Percentiles rank a stretch among this genome's conserved stretches.
phyloP scores from a whole-genome alignment of 2,888 invertebrate species.

The Troides oblongomaculatus region DNA sequence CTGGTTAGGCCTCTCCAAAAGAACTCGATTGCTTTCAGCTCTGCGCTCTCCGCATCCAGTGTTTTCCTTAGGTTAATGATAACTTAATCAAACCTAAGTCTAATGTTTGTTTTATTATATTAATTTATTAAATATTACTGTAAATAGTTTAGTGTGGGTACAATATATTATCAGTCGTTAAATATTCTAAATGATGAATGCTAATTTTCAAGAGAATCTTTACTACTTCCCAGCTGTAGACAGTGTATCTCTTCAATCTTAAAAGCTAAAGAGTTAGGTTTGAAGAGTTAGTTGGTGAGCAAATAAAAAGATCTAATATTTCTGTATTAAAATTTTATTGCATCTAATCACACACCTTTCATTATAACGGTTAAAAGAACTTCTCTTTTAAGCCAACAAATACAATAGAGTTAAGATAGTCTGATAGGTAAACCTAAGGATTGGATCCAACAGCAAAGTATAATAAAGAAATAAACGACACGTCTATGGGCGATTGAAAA shows the following conservation, averaged over 20 bases:
- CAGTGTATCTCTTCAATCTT: background rate
- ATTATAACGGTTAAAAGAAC: constrained; percentile 63
- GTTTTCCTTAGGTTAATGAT: background rate
- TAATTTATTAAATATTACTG: no score
- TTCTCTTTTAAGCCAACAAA: constrained; percentile 55
- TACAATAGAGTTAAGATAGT: constrained; percentile 29
- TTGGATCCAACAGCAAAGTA: constrained; percentile 20
- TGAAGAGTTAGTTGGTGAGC: constrained; percentile 13
- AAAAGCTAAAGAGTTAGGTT: background rate
- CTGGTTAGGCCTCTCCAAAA: background rate
- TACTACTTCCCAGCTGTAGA: background rate
- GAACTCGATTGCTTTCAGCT: background rate
- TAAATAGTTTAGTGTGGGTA: no score
- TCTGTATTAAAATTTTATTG: constrained; percentile 80
- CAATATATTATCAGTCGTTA: no score
- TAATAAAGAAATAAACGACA: constrained; percentile 7
- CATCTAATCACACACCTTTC: constrained; percentile 82
- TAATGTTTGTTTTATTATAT: no score
- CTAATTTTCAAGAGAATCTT: no score
- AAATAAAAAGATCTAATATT: constrained; percentile 53
- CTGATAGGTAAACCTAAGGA: constrained; percentile 10
- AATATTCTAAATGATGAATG: no score
- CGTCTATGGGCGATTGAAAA: constrained; percentile 16
- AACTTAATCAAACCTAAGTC: no score
- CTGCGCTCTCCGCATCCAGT: background rate